Conservation (phyloP, 2,888 invertebrate genomes). For the Norana najaformis region DNA sequence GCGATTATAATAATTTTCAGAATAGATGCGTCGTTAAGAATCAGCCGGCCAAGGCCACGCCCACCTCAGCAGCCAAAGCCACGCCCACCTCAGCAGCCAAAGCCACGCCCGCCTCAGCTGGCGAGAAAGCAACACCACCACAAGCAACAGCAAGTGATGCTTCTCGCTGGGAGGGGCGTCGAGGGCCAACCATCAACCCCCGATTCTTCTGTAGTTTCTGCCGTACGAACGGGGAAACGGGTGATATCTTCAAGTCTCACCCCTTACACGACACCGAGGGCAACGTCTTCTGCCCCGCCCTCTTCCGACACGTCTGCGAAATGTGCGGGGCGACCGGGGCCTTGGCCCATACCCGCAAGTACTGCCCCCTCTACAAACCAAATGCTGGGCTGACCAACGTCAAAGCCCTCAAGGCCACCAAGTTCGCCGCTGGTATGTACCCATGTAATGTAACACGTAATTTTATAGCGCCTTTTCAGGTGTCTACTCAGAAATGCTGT, state of each 20-base stretch:
- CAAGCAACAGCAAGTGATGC: neutral
- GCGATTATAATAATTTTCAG: too few species aligned
- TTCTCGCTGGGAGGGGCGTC: neutral
- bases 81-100: neutral
- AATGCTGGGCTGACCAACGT: neutral
- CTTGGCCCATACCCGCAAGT: neutral
- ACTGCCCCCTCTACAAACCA: neutral
- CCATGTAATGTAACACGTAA: neutral
- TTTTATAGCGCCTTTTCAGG: neutral
- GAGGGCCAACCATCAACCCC: neutral
- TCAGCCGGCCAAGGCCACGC: too few species aligned
- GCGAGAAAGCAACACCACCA: neutral
- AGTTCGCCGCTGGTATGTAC: neutral
- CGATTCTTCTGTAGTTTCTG: neutral
- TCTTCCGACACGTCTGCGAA: neutral
- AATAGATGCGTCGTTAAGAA: too few species aligned
- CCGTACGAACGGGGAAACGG: neutral
- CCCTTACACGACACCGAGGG: neutral
- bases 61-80: neutral
- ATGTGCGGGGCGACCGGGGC: conserved; percentile 22
- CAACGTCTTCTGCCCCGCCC: neutral
- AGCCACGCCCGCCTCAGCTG: neutral
- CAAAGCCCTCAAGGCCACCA: neutral
- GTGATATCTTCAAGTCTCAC: neutral
- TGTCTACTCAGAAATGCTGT: too few species aligned